A percentile compares a stretch with the other conserved stretches of the same genome.
Evolutionary conservation across 2,113 vertebrate genomes (phyloP).

Genomic region (Pterophyllum scalare): DNA sequence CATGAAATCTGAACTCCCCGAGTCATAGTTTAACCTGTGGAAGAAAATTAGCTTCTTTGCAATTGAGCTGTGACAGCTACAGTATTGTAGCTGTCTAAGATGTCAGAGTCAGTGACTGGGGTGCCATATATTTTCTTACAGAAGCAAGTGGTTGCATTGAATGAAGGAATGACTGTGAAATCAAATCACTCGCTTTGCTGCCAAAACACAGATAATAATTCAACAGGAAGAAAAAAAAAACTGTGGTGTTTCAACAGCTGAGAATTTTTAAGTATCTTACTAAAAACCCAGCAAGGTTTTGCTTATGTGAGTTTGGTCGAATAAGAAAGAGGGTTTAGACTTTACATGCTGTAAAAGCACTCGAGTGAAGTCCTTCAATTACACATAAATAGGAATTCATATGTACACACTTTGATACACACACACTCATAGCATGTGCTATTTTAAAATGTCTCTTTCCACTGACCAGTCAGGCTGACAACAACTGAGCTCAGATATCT

Average conservation of each 20-base stretch:
- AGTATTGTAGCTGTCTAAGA: conserved; percentile 39
- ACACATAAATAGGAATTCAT: conserved; percentile 10
- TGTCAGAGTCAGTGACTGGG: conserved; percentile 42
- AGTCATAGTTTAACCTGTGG: background rate
- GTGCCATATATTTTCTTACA: conserved; percentile 43
- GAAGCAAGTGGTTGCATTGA: conserved; percentile 46
- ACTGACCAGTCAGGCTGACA: conserved; percentile 56
- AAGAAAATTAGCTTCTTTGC: background rate
- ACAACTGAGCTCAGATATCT: conserved; percentile 69
- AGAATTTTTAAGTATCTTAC: conserved; percentile 36
- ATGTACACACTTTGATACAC: background rate
- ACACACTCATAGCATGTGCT: conserved; percentile 12
- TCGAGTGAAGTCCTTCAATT: background rate
- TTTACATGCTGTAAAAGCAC: conserved; percentile 25
- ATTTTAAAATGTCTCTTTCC: conserved; percentile 68
- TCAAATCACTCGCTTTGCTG: conserved; percentile 59
- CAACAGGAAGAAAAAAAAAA: conserved; percentile 36
- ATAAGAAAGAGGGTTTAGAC: background rate
- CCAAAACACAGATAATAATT: conserved; percentile 67
- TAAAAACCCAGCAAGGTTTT: conserved; percentile 9
- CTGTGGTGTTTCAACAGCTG: conserved; percentile 36
- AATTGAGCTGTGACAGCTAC: conserved; percentile 34
- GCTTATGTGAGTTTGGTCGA: conserved; percentile 3
- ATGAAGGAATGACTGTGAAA: conserved; percentile 63
- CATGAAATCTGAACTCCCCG: background rate